Base-by-base conservation (phyloP, 2,797 vertebrate genomes). In the Oceanodroma leucorhoa region DNA sequence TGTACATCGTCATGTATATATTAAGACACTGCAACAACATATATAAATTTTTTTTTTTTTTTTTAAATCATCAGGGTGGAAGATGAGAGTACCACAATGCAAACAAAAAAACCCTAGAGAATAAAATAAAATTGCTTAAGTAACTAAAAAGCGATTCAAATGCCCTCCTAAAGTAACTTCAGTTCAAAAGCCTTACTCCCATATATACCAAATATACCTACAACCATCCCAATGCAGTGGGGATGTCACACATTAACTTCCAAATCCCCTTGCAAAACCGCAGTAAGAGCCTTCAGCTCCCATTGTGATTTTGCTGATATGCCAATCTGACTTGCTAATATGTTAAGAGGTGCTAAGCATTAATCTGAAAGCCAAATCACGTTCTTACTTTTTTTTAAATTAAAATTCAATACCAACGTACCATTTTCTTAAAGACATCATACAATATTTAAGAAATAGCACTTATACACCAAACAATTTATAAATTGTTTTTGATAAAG, bases 1-100 rank as follows among this genome's bases (percentile, higher is more conserved):
- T 6, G 8, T 48, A 78, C 34, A 38, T 26, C 1, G 2, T 12
- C 38, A 75, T 0, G 0, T 6, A 23, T 26, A 4, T 29, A 86
- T 12, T 53, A n/a, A 86, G 24, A 71, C 50, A 57, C 12, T 27
- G 55, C 19, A 82, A 55, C 10, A 65, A 36, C 11, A n/a, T 0
- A 29, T 2, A 29, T 13, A n/a, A 17, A 2, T 26, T 50, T 22
- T 16, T 22, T 46, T 45, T 46, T 22, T 22, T 11, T 46, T 45
- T 46, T 22, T 22, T 11, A 34, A 58, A 16, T 8, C 15, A 58
- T 46, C 24, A 62, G n/a, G 10, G 5, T 58, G n/a, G 13, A 80
- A 75, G 21, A 55, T 4, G 16, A 23, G 45, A 54, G 41, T 57
- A 75, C 38, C 30, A 51, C 10, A 57, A 61, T 2, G 16, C 10